Evolutionary conservation across 2,113 vertebrate species (phyloP).

Genomic region (Mobula birostris): DNA sequence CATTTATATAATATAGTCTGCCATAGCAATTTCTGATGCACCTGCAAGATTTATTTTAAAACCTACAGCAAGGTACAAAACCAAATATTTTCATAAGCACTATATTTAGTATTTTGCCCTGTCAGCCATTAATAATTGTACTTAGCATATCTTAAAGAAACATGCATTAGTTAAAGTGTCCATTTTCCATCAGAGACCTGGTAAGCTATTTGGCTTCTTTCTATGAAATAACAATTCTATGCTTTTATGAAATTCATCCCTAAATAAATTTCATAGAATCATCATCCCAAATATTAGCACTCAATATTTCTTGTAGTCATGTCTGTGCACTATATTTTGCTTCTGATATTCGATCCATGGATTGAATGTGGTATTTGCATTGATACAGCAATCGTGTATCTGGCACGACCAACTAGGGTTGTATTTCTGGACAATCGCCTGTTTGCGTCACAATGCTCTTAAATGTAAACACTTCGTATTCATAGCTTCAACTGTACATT

Average conservation of each 20-base stretch:
- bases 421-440: no score
- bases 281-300: no score
- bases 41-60: slow-evolving; percentile 31
- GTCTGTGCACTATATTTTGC: no score
- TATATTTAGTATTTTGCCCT: slow-evolving; percentile 4
- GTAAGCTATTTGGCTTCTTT: no score
- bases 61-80: neutral
- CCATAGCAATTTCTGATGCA: slow-evolving; percentile 8
- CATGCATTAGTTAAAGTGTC: neutral
- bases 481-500: slow-evolving; percentile 45
- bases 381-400: no score
- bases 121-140: neutral
- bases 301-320: no score
- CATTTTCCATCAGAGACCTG: neutral
- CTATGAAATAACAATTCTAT: no score
- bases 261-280: no score
- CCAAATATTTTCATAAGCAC: neutral
- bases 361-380: no score
- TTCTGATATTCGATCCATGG: no score
- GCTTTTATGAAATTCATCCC: no score
- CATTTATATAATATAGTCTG: neutral
- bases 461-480: neutral
- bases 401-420: no score
- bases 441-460: neutral
- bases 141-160: neutral